phyloP scores from a whole-genome alignment of 2,797 vertebrate genomes.

The Coccyzus lansbergi region DNA sequence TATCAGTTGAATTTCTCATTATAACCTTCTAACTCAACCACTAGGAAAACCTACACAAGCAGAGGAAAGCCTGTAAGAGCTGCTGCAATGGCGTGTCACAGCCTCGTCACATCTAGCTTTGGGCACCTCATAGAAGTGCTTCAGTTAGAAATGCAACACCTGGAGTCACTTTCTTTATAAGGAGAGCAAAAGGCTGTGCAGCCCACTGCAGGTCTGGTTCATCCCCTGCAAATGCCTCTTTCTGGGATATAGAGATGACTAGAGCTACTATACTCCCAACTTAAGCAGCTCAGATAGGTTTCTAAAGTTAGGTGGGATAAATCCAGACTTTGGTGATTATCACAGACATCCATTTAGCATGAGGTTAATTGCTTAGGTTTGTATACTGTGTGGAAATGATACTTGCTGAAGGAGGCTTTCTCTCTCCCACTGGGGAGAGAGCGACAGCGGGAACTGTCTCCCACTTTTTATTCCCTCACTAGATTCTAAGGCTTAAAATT shows the following conservation, averaged over 20 bases:
- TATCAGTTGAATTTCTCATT: conserved; percentile 43
- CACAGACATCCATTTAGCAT: not conserved
- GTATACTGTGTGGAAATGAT: not conserved
- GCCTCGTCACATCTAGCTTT: not conserved
- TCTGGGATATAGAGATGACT: not conserved
- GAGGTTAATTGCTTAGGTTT: conserved; percentile 7
- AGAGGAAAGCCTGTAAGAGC: not conserved
- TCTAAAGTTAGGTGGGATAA: conserved; percentile 66
- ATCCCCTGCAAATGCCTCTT: not conserved
- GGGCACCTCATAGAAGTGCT: not conserved
- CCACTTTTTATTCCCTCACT: not conserved
- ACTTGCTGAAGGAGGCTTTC: not conserved
- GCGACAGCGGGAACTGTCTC: not conserved
- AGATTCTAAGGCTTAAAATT: not conserved
- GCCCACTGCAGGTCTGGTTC: not conserved
- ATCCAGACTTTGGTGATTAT: conserved; percentile 37
- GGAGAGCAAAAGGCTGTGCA: not conserved
- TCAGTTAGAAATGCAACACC: not conserved
- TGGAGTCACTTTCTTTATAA: accelerated
- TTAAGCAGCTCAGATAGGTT: conserved; percentile 58
- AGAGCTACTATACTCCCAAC: not conserved
- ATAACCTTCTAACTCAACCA: not conserved
- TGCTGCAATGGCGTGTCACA: not conserved
- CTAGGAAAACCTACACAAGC: not conserved
- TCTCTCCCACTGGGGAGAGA: too few relatives aligned